phyloP scores from a whole-genome alignment of 1,140 invertebrate species.

The Paramacrobiotus metropolitanus region DNA sequence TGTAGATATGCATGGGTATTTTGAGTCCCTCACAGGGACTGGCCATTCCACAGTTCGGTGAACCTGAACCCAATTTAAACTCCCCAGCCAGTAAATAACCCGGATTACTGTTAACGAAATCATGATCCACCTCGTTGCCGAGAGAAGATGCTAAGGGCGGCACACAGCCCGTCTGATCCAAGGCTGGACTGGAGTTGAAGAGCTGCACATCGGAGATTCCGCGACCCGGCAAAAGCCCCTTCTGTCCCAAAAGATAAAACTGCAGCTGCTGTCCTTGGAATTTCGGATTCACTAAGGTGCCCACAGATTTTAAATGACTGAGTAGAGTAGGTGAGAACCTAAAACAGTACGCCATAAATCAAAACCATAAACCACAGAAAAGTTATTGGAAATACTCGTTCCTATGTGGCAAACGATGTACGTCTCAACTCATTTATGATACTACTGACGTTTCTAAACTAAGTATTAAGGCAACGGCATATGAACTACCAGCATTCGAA shows the following conservation, averaged over 20 bases:
- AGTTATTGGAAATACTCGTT: too few species aligned
- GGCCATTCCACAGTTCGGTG: constrained; percentile 26
- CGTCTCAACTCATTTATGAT: too few species aligned
- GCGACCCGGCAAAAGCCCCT: not conserved
- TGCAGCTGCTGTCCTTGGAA: not conserved
- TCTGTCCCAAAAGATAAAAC: not conserved
- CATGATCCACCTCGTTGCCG: constrained; percentile 1
- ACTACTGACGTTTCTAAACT: too few species aligned
- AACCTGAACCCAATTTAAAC: constrained; percentile 14
- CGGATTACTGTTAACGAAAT: not conserved
- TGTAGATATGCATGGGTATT: constrained; percentile 27
- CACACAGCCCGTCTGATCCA: not conserved
- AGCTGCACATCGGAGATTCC: not conserved
- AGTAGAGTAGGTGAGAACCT: not conserved
- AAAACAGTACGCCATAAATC: not conserved
- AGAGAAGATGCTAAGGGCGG: not conserved
- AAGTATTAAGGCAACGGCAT: too few species aligned
- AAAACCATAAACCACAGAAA: too few species aligned
- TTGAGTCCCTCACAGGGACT: constrained; percentile 19
- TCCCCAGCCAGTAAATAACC: not conserved
- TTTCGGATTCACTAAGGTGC: not conserved
- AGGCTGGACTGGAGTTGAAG: not conserved
- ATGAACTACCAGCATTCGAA: too few species aligned
- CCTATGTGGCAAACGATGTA: too few species aligned
- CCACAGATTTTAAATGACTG: not conserved